phyloP scores from a whole-genome alignment of 1,140 invertebrate species.

The Pogonomyrmex barbatus region DNA sequence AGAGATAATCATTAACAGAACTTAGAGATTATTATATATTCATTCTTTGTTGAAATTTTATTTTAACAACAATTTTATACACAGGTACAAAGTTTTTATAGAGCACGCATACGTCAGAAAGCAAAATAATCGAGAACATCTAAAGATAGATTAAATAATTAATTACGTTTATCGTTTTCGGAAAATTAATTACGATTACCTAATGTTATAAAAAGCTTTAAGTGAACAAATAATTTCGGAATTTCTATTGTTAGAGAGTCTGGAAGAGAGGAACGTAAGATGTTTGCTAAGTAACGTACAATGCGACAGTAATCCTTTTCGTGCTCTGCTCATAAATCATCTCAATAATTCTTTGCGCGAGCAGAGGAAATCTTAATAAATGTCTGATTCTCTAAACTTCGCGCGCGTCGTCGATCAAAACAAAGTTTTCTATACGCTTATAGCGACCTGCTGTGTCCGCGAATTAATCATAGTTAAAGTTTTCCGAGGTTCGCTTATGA shows the following conservation, averaged over 20 bases:
- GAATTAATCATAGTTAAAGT: conserved; percentile 63
- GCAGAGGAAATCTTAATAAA: conserved; percentile 50
- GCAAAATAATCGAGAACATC: neutral
- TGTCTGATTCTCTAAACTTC: conserved; percentile 59
- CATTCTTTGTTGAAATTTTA: conserved; percentile 6
- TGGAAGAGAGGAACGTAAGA: conserved; percentile 1
- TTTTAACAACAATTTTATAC: conserved; percentile 4
- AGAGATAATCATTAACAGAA: neutral
- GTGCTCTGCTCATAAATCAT: conserved; percentile 45
- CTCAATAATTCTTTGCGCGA: conserved; percentile 47
- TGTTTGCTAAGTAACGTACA: conserved; percentile 36
- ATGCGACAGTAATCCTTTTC: conserved; percentile 38
- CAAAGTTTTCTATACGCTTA: conserved; percentile 55
- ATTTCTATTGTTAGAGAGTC: conserved; percentile 32
- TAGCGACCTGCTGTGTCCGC: conserved; percentile 39
- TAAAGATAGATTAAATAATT: conserved; percentile 43
- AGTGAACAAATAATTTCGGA: conserved; percentile 27
- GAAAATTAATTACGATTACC: neutral
- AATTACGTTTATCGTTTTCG: conserved; percentile 5
- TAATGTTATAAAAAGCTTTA: conserved; percentile 18
- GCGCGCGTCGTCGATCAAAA: conserved; percentile 57
- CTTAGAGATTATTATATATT: neutral
- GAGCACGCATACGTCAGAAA: neutral
- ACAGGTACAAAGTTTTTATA: conserved; percentile 5
- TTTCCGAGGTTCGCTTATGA: conserved; percentile 53